These are phyloP conservation scores for Callopanchax toddi DNA, from an alignment of 2,113 vertebrate genomes.

Conservation along the genomic window DNA sequence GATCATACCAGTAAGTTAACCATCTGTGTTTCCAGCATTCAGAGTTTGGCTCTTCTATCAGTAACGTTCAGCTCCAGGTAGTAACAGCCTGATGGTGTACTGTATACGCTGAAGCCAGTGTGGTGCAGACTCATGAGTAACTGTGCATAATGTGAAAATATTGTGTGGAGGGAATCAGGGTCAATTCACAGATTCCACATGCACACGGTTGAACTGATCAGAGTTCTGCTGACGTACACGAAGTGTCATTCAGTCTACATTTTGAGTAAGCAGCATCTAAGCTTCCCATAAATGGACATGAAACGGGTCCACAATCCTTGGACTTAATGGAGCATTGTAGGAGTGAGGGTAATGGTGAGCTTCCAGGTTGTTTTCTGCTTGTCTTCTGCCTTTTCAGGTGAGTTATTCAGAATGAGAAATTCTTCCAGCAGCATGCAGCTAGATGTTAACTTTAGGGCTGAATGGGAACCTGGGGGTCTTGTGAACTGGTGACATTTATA, in stretches of 20 bases:
- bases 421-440: not conserved
- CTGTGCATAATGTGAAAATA: not conserved
- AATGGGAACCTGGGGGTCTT: not conserved
- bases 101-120: not conserved
- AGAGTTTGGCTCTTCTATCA: not conserved
- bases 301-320: not conserved
- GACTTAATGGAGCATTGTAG: not conserved
- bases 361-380: not conserved
- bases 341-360: not conserved
- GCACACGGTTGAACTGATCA: not conserved
- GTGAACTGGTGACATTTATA: not conserved
- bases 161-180: not conserved
- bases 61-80: not conserved
- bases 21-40: not conserved
- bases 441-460: not conserved
- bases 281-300: conserved; percentile 9
- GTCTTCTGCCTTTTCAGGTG: not conserved
- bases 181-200: not conserved
- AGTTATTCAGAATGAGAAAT: not conserved
- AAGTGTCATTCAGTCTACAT: not conserved
- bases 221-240: not conserved
- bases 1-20: not conserved
- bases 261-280: conserved; percentile 1
- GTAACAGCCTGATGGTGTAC: not conserved
- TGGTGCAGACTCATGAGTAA: not conserved